phyloP scores from a whole-genome alignment of 2,888 invertebrate genomes.

The Gnatocerus cornutus region DNA sequence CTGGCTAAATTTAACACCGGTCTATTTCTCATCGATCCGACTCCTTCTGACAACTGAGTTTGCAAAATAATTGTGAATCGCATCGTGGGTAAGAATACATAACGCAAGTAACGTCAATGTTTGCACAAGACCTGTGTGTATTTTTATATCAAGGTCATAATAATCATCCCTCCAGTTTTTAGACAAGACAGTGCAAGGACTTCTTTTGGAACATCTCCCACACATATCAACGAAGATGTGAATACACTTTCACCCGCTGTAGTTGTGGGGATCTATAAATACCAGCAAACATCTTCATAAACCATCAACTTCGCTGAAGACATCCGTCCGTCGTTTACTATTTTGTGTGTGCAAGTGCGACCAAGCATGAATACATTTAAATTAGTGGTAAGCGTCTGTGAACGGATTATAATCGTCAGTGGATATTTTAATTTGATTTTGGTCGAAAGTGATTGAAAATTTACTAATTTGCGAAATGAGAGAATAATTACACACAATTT shows the following conservation, averaged over 20 bases:
- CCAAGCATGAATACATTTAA: slow-evolving; percentile 54
- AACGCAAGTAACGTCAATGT: slow-evolving; percentile 33
- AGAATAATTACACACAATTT: too few relatives aligned
- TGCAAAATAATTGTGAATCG: slow-evolving; percentile 7
- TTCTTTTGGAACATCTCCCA: slow-evolving; percentile 56
- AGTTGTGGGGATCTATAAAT: slow-evolving; percentile 59
- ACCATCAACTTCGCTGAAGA: slow-evolving; percentile 55
- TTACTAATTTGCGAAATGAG: not conserved
- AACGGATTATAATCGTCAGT: not conserved
- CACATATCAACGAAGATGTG: slow-evolving; percentile 48
- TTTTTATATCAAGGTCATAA: slow-evolving; percentile 43
- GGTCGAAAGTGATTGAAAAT: slow-evolving; percentile 3
- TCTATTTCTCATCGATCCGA: not conserved
- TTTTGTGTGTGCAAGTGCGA: slow-evolving; percentile 55
- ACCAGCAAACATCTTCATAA: slow-evolving; percentile 50
- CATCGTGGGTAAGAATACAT: slow-evolving; percentile 32
- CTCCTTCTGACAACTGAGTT: not conserved
- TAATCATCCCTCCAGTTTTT: slow-evolving; percentile 53
- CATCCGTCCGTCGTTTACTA: slow-evolving; percentile 48
- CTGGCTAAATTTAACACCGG: not conserved
- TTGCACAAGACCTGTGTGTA: slow-evolving; percentile 37
- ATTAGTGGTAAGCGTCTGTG: slow-evolving; percentile 56
- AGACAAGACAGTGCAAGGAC: slow-evolving; percentile 50
- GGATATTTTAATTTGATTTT: not conserved
- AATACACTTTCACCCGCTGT: slow-evolving; percentile 58